These are phyloP conservation scores for Spodoptera picta DNA, from an alignment of 2,888 invertebrate genomes.

Conservation along the genomic window DNA sequence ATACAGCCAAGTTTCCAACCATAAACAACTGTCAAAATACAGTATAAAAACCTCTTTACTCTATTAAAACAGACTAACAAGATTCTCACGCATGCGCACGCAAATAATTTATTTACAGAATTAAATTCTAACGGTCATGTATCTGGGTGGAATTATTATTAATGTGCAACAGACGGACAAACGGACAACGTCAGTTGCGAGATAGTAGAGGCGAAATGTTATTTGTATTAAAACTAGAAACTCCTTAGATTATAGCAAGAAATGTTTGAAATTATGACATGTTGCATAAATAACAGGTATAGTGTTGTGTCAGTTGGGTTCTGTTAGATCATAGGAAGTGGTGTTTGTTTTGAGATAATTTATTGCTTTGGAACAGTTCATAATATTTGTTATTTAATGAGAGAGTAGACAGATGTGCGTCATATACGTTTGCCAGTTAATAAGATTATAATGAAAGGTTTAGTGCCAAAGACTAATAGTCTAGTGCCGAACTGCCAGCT, in stretches of 20 bases:
- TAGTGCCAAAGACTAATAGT: too few relatives aligned
- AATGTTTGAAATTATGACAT: slow-evolving; percentile 39
- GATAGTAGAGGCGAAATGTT: slow-evolving; percentile 32
- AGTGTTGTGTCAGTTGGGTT: slow-evolving; percentile 2
- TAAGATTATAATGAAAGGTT: too few relatives aligned
- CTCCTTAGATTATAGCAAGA: slow-evolving; percentile 32
- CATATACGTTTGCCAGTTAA: neutral
- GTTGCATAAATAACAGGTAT: slow-evolving; percentile 9
- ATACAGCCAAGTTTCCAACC: too few relatives aligned
- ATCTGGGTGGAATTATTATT: slow-evolving; percentile 57
- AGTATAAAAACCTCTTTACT: slow-evolving; percentile 3
- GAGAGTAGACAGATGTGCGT: too few relatives aligned
- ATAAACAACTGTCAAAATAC: too few relatives aligned
- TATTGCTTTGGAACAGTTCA: too few relatives aligned
- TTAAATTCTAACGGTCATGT: slow-evolving; percentile 54
- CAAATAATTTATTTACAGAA: slow-evolving; percentile 53
- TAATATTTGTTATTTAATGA: too few relatives aligned
- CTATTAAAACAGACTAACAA: slow-evolving; percentile 32
- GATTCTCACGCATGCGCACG: slow-evolving; percentile 41
- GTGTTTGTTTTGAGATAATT: too few relatives aligned
- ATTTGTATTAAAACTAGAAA: slow-evolving; percentile 39
- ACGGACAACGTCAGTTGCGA: slow-evolving; percentile 44
- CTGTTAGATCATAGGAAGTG: neutral
- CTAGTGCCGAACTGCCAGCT: too few relatives aligned
- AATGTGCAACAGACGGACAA: slow-evolving; percentile 50